Percentiles rank a stretch among this genome's conserved stretches.
Conservation (phyloP, 2,888 invertebrate species). For the Rambutsinella grinnellia region DNA sequence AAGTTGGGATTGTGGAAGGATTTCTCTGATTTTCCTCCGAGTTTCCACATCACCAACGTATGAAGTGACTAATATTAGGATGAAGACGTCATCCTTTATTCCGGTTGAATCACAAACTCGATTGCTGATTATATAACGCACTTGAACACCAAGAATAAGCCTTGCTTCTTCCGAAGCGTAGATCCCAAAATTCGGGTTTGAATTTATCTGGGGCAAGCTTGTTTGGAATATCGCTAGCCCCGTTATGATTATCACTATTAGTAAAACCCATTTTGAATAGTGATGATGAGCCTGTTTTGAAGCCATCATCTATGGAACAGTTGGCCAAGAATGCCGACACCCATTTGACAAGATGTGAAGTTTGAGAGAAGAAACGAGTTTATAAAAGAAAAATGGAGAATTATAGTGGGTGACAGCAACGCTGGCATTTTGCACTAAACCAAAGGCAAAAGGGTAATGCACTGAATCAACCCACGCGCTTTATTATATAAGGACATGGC, state of each 20-base stretch:
- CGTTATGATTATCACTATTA: neutral
- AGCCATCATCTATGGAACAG: conserved; percentile 37
- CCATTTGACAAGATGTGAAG: conserved; percentile 12
- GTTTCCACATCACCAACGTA: conserved; percentile 80
- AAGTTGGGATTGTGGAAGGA: conserved; percentile 75
- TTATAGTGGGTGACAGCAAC: neutral
- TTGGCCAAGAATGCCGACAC: conserved; percentile 2
- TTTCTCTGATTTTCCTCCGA: conserved; percentile 79
- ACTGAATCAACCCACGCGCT: conserved; percentile 35
- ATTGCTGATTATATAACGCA: conserved; percentile 66
- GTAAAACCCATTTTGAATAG: conserved; percentile 26
- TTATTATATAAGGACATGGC: neutral
- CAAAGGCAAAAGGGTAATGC: conserved; percentile 45
- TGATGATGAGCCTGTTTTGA: conserved; percentile 12
- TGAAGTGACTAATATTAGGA: conserved; percentile 75
- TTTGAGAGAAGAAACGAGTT: neutral
- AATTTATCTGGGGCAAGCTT: conserved; percentile 2
- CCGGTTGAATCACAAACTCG: conserved; percentile 62
- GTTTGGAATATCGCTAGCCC: conserved; percentile 11
- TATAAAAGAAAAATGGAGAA: conserved; percentile 8
- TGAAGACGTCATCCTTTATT: conserved; percentile 8
- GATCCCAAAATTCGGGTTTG: neutral
- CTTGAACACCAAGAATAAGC: conserved; percentile 15
- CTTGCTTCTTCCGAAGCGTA: conserved; percentile 24
- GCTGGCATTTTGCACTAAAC: conserved; percentile 1